phyloP scores from a whole-genome alignment of 1,140 invertebrate genomes.

The Anastatus disparis region DNA sequence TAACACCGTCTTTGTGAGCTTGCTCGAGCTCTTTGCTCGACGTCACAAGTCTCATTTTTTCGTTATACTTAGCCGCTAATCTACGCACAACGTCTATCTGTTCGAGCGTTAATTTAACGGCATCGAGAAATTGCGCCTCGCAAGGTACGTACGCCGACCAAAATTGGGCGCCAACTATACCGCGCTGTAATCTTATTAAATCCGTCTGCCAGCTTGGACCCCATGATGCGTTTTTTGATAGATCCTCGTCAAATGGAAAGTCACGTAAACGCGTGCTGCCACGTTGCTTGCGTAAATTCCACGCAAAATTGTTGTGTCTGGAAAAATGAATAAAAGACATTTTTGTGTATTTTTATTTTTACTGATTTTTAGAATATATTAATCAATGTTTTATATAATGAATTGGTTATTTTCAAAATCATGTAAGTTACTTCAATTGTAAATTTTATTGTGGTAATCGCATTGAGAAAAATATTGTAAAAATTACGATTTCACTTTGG shows the following conservation, averaged over 20 bases:
- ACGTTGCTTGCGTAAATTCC: slow-evolving; percentile 82
- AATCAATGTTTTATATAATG: too few species aligned
- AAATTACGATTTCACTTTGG: too few species aligned
- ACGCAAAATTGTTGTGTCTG: slow-evolving; percentile 85
- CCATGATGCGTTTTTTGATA: slow-evolving; percentile 66
- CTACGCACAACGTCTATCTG: slow-evolving; percentile 85
- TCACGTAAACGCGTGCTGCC: slow-evolving; percentile 76
- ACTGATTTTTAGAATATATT: too few species aligned
- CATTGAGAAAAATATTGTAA: too few species aligned
- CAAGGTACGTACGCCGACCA: slow-evolving; percentile 92
- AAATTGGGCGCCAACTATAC: slow-evolving; percentile 77
- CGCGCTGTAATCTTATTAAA: slow-evolving; percentile 65
- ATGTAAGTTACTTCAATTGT: too few species aligned
- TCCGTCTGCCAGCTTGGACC: slow-evolving; percentile 69
- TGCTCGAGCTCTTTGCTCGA: slow-evolving; percentile 31
- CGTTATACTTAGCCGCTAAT: slow-evolving; percentile 71
- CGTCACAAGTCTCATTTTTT: slow-evolving; percentile 49
- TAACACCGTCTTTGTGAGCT: slow-evolving; percentile 64
- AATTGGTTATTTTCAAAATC: too few species aligned
- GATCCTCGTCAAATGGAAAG: slow-evolving; percentile 76
- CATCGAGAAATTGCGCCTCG: slow-evolving; percentile 81
- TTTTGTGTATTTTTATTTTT: too few species aligned
- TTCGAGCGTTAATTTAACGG: slow-evolving; percentile 82
- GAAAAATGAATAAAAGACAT: too few species aligned
- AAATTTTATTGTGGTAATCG: too few species aligned